These are phyloP conservation scores for Raphicerus campestris DNA, from an alignment of 2,113 vertebrate genomes.

Conservation along the genomic window DNA sequence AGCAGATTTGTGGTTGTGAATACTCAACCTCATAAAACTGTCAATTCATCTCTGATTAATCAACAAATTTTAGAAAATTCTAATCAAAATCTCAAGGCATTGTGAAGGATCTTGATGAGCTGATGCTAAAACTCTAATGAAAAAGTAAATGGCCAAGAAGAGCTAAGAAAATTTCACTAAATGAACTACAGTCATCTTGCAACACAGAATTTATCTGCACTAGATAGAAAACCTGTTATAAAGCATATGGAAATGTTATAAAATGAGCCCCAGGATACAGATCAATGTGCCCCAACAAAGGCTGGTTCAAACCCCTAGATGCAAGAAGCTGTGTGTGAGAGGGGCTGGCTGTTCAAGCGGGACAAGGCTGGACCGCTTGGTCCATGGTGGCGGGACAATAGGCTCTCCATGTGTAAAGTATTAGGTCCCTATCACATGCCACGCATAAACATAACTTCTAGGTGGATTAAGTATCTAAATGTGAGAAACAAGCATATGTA, in stretches of 20 bases:
- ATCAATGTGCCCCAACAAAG: not conserved
- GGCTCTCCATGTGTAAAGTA: not conserved
- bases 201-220: not conserved
- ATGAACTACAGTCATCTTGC: not conserved
- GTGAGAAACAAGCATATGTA: not conserved
- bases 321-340: not conserved
- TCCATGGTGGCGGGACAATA: not conserved
- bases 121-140: not conserved
- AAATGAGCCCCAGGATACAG: not conserved
- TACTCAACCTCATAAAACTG: not conserved
- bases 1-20: not conserved
- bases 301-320: not conserved
- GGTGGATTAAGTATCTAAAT: not conserved
- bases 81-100: not conserved
- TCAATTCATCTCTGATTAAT: not conserved
- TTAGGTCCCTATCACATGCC: not conserved
- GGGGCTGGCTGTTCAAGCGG: not conserved
- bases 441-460: not conserved
- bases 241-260: not conserved
- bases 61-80: not conserved
- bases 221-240: not conserved
- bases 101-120: not conserved
- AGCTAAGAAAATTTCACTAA: not conserved
- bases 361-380: not conserved
- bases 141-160: not conserved